These are phyloP conservation scores for Amphipyra tragopoginis DNA, from an alignment of 2,888 invertebrate species.

Conservation along the genomic window DNA sequence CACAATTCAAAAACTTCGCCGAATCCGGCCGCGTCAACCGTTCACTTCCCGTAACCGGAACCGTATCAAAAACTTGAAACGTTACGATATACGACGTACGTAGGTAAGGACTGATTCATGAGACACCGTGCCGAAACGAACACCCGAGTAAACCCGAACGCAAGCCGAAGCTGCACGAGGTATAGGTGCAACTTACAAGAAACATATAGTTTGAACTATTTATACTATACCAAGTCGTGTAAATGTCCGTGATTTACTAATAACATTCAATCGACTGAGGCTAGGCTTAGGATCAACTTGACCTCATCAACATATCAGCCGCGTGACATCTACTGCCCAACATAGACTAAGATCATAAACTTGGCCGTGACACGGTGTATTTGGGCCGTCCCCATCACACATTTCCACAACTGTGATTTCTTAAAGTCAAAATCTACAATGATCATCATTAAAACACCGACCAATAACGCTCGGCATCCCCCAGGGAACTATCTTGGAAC, in stretches of 20 bases:
- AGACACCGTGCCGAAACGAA: not conserved
- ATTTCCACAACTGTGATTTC: not conserved
- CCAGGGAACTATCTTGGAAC: conserved; percentile 9
- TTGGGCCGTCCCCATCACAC: not conserved
- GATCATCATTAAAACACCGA: not conserved
- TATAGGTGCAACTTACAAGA: not conserved
- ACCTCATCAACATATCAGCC: no score
- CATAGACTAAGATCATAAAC: no score
- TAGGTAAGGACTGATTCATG: conserved; percentile 26
- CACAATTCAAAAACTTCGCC: conserved; percentile 47
- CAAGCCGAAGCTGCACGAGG: conserved; percentile 5
- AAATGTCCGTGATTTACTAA: no score
- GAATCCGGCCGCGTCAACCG: conserved; percentile 49
- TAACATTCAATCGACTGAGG: not conserved
- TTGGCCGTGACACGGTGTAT: not conserved
- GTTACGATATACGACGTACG: conserved; percentile 14
- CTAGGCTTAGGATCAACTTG: not conserved
- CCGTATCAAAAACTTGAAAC: conserved; percentile 47
- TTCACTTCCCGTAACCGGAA: conserved; percentile 54
- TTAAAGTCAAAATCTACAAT: not conserved
- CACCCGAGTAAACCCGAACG: conserved; percentile 10
- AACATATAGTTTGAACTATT: not conserved
- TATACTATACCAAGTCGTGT: no score
- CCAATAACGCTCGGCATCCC: not conserved
- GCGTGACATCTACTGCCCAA: no score